A percentile compares a stretch with the other conserved stretches of the same genome.
Conservation (phyloP, 1,140 invertebrate genomes). For the Melitaea cinxia region DNA sequence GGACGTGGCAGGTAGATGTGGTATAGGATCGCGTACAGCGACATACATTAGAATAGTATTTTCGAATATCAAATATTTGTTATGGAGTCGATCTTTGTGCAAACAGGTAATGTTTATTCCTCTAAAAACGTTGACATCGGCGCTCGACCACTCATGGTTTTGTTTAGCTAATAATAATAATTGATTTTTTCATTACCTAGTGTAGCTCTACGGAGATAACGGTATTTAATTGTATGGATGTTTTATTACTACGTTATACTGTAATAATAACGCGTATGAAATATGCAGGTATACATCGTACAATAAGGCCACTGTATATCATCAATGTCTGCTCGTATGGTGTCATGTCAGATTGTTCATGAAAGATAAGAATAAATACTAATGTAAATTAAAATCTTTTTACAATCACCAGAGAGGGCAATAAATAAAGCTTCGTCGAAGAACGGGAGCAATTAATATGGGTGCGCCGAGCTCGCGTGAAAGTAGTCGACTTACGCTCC, state of each 20-base stretch:
- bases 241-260: too few species aligned
- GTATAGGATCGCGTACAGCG: slow-evolving; percentile 58
- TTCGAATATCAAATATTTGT: slow-evolving; percentile 80
- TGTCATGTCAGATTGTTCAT: slow-evolving; percentile 67
- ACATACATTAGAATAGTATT: slow-evolving; percentile 80
- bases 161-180: slow-evolving; percentile 78
- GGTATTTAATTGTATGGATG: slow-evolving; percentile 23
- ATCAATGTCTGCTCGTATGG: slow-evolving; percentile 27
- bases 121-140: slow-evolving; percentile 75
- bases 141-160: slow-evolving; percentile 74
- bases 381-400: slow-evolving; percentile 76
- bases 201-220: slow-evolving; percentile 50
- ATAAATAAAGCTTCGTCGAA: slow-evolving; percentile 79
- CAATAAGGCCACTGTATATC: slow-evolving; percentile 1
- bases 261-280: too few species aligned
- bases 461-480: slow-evolving; percentile 72
- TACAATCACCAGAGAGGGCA: slow-evolving; percentile 70
- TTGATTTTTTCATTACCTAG: slow-evolving; percentile 64
- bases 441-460: slow-evolving; percentile 81
- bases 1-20: slow-evolving; percentile 50
- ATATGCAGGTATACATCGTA: not conserved
- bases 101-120: slow-evolving; percentile 79
- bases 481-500: slow-evolving; percentile 66
- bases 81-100: slow-evolving; percentile 74
- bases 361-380: slow-evolving; percentile 71